phyloP scores from a whole-genome alignment of 2,888 invertebrate genomes.

The Drosophila pseudotakahashii region DNA sequence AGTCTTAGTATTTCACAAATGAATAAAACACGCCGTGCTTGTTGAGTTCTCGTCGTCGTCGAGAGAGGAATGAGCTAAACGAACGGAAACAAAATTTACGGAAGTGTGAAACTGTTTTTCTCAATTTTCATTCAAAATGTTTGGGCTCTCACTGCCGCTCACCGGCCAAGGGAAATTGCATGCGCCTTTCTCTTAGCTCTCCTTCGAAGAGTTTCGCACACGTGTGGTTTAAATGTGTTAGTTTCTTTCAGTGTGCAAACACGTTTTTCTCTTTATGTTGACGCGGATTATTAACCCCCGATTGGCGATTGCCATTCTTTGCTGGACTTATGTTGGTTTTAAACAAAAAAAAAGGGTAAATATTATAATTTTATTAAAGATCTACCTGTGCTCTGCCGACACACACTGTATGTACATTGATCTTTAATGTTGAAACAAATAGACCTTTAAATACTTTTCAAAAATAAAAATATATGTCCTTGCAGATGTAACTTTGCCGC shows the following conservation, averaged over 20 bases:
- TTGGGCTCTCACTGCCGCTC: background rate
- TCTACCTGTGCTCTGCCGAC: no score
- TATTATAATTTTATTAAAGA: no score
- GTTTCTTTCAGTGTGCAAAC: background rate
- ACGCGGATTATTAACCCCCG: conserved; percentile 1
- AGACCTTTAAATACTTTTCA: background rate
- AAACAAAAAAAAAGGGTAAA: no score
- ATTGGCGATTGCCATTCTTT: background rate
- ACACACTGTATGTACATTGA: no score
- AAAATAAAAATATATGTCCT: background rate
- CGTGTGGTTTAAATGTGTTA: background rate
- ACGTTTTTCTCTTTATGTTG: background rate
- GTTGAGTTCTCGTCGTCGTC: background rate
- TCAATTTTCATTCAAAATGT: background rate
- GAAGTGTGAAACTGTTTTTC: background rate
- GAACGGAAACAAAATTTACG: conserved; percentile 10
- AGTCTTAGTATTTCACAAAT: no score
- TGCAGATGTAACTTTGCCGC: no score
- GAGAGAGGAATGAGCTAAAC: conserved; percentile 7
- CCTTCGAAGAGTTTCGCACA: background rate
- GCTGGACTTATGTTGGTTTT: no score
- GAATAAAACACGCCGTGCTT: background rate
- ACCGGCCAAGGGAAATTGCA: background rate
- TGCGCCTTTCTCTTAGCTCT: background rate
- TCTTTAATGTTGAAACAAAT: background rate